Percentiles rank a stretch among this genome's conserved stretches.
phyloP scores from a whole-genome alignment of 2,888 invertebrate genomes.

The Glaucopsyche alexis region DNA sequence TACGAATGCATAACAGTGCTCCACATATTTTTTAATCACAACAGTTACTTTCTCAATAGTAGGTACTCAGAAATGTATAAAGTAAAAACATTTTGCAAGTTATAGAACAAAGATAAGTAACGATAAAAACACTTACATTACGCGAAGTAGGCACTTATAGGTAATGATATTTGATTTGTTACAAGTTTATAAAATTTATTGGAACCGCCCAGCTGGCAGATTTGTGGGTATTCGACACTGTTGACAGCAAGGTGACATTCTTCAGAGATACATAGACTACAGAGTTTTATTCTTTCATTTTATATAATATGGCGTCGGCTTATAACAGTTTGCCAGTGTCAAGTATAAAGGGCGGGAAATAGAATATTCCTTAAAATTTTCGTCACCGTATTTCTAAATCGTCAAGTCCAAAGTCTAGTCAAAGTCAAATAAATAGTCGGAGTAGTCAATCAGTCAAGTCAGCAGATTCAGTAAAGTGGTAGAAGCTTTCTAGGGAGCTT shows the following conservation, averaged over 20 bases:
- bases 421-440: too few relatives aligned
- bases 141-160: constrained; percentile 39
- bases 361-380: too few relatives aligned
- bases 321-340: too few relatives aligned
- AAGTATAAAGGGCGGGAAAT: too few relatives aligned
- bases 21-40: constrained; percentile 34
- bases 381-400: too few relatives aligned
- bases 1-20: neutral
- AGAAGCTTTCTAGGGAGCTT: too few relatives aligned
- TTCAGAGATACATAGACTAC: neutral
- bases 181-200: constrained; percentile 53
- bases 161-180: constrained; percentile 37
- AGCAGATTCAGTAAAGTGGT: too few relatives aligned
- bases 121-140: constrained; percentile 46
- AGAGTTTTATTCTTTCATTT: too few relatives aligned
- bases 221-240: constrained; percentile 34
- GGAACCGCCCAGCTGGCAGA: constrained; percentile 76
- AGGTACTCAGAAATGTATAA: neutral
- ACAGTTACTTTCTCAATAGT: constrained; percentile 42
- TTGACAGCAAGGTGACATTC: constrained; percentile 9
- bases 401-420: too few relatives aligned
- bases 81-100: neutral
- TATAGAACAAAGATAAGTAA: constrained; percentile 32
- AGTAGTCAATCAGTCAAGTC: too few relatives aligned
- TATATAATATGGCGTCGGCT: too few relatives aligned